Percentiles rank a stretch among this genome's conserved stretches.
phyloP scores from a whole-genome alignment of 2,888 invertebrate species.

The Actias luna region DNA sequence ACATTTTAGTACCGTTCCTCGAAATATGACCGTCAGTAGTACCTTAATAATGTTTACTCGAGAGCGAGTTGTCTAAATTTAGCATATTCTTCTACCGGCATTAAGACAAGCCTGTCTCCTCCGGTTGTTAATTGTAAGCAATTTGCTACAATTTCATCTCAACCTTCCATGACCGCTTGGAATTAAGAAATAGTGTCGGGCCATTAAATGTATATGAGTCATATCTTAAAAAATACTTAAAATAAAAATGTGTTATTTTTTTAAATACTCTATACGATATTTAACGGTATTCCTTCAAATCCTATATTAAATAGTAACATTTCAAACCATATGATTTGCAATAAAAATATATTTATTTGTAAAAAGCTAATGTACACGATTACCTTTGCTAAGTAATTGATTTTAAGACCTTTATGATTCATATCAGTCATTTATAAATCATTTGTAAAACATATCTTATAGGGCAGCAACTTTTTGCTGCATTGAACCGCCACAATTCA shows the following conservation, averaged over 20 bases:
- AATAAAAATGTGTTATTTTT: background rate
- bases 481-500: no score
- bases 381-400: no score
- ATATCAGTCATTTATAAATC: no score
- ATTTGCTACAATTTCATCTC: slow-evolving; percentile 39
- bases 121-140: slow-evolving; percentile 39
- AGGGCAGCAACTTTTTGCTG: no score
- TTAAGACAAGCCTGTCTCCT: slow-evolving; percentile 34
- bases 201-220: background rate
- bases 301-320: no score
- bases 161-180: slow-evolving; percentile 18
- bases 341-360: no score
- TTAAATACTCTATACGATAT: no score
- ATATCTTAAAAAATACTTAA: background rate
- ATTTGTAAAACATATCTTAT: no score
- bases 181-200: slow-evolving; percentile 20
- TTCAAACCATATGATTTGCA: no score
- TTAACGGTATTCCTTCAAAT: no score
- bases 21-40: slow-evolving; percentile 19
- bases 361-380: no score
- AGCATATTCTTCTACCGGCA: slow-evolving; percentile 45
- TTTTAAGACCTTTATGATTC: no score
- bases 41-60: slow-evolving; percentile 38
- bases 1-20: slow-evolving; percentile 28
- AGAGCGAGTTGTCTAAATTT: slow-evolving; percentile 38